Conservation (phyloP, 2,888 invertebrate genomes). For the Calliscelio sp. region DNA sequence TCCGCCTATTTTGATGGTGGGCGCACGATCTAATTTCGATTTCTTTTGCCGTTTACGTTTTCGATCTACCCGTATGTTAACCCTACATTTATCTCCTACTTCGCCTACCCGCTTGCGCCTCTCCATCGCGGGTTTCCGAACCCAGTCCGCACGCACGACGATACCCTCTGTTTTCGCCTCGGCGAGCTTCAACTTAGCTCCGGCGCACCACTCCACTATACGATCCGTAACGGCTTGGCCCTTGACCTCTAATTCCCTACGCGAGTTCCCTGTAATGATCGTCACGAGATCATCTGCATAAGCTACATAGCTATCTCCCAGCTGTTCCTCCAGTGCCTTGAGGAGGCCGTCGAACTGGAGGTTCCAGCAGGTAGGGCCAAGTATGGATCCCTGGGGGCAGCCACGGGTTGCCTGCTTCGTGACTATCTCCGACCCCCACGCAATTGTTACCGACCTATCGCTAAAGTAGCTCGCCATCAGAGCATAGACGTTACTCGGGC, state of each 20-base stretch:
- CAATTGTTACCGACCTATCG: conserved; percentile 24
- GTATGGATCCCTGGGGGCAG: conserved; percentile 71
- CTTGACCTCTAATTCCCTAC: conserved; percentile 22
- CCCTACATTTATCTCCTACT: too few relatives aligned
- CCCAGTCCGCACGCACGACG: background rate
- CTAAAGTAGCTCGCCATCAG: conserved; percentile 58
- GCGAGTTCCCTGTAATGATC: conserved; percentile 40
- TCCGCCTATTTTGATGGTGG: conserved; percentile 10
- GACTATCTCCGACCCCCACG: conserved; percentile 27
- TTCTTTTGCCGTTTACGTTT: background rate
- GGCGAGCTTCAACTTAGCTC: conserved; percentile 44
- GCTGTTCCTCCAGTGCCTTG: conserved; percentile 10
- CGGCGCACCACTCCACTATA: conserved; percentile 2
- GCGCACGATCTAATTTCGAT: conserved; percentile 9
- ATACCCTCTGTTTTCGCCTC: conserved; percentile 42
- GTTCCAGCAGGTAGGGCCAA: conserved; percentile 70
- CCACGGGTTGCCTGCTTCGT: conserved; percentile 38
- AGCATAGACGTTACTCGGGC: conserved; percentile 49
- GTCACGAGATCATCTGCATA: conserved; percentile 69
- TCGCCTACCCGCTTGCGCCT: background rate
- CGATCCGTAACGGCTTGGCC: conserved; percentile 37
- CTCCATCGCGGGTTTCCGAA: background rate
- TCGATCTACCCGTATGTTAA: background rate
- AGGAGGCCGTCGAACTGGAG: conserved; percentile 71
- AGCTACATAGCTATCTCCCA: conserved; percentile 36